phyloP scores from a whole-genome alignment of 2,113 vertebrate species.

The Elephantulus edwardii region DNA sequence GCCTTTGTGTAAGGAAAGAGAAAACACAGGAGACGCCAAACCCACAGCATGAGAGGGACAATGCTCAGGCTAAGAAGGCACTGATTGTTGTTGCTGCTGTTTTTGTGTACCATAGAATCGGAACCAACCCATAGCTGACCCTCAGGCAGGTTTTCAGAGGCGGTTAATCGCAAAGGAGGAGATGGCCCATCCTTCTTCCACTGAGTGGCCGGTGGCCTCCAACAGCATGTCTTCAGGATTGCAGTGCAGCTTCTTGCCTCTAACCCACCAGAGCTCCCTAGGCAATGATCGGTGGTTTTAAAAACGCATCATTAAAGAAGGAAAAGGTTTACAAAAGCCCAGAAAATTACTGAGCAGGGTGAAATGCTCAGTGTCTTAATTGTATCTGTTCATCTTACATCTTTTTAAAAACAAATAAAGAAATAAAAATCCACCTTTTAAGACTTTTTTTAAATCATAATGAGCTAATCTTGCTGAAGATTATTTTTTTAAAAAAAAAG shows the following conservation, averaged over 20 bases:
- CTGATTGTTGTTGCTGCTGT: too few species aligned
- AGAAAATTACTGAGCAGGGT: neutral
- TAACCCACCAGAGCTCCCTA: too few species aligned
- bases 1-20: neutral
- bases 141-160: too few species aligned
- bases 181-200: too few species aligned
- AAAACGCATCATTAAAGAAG: neutral
- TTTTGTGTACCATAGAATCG: too few species aligned
- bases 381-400: neutral
- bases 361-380: neutral
- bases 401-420: neutral
- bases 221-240: too few species aligned
- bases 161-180: too few species aligned
- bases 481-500: too few species aligned
- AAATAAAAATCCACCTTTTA: neutral
- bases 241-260: too few species aligned
- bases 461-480: too few species aligned
- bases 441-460: neutral
- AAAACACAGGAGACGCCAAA: neutral
- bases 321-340: neutral
- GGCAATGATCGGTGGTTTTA: conserved; percentile 42
- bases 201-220: too few species aligned
- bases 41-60: neutral
- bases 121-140: too few species aligned
- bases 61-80: conserved; percentile 14